A percentile compares a stretch with the other conserved stretches of the same genome.
Conservation (phyloP, 2,797 vertebrate genomes). For the Characodon lateralis region DNA sequence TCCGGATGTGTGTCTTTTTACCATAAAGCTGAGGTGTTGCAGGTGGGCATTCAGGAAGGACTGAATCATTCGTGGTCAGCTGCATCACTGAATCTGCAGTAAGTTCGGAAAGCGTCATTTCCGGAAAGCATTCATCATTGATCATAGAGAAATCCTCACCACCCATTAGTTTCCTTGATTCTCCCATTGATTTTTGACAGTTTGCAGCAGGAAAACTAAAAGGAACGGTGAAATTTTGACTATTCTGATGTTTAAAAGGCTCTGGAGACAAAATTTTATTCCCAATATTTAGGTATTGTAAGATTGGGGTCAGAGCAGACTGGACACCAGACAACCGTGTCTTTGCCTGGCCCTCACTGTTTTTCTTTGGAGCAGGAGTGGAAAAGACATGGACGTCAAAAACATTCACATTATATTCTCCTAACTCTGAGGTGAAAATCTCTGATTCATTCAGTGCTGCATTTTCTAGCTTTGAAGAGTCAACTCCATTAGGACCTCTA, state of each 20-base stretch:
- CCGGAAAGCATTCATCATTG: conserved; percentile 57
- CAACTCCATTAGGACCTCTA: background rate
- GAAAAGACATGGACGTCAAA: conserved; percentile 21
- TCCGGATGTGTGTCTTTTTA: background rate
- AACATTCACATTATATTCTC: conserved; percentile 19
- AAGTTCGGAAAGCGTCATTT: conserved; percentile 52
- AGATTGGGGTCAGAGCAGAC: conserved; percentile 53
- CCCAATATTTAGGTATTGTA: conserved; percentile 49
- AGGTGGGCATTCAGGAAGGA: conserved; percentile 6
- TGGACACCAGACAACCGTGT: conserved; percentile 31
- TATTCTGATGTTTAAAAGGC: conserved; percentile 10
- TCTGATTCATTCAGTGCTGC: background rate
- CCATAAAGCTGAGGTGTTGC: conserved; percentile 19
- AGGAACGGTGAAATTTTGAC: background rate
- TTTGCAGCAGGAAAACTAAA: background rate
- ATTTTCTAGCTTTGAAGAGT: conserved; percentile 20
- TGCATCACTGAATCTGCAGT: conserved; percentile 39
- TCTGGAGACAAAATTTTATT: conserved; percentile 29
- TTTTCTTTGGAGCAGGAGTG: conserved; percentile 35
- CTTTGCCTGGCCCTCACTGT: conserved; percentile 20
- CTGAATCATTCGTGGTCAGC: conserved; percentile 26
- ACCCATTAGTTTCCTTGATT: background rate
- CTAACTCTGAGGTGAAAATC: background rate
- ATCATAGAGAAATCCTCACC: conserved; percentile 14
- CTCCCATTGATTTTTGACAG: conserved; percentile 13